Evolutionary conservation across 2,113 vertebrate genomes (phyloP), one percentile per base, ranked within the genome.

Genomic region (Willisornis vidua): DNA sequence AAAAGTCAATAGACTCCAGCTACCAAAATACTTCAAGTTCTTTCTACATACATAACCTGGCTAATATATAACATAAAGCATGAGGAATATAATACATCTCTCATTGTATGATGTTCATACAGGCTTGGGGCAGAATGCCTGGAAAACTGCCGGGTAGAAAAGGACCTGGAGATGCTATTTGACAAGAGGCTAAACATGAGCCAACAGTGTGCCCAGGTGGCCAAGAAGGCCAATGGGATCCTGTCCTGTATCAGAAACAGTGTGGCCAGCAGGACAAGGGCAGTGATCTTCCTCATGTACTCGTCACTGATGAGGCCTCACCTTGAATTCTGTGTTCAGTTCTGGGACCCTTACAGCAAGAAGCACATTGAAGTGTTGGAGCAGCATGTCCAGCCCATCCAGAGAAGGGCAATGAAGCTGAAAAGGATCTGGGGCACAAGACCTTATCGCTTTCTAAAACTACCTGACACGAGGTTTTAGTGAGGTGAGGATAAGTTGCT

Each of bases 241-340:
- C 41, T 62, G 48, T n/a, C 6, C 19, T 62, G 3, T 1, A 7
- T 2, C 24, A 55, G 7, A 16, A 41, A 7, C 1, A 2, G 13
- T 29, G 49, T 24, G 57, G 5, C 15, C 75, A 41, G n/a, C 29
- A 48, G n/a, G 41, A 2, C 0, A 10, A 35, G 19, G 3, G 2
- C 4, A 48, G 49, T 0, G 29, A n/a, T 5, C 63, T 9, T 52
- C 3, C 19, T 13, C 3, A 10, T 25, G 6, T 41, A 1, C 13
- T 17, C 0, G 0, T 12, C 15, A 7, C 19, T 71, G 24, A 10
- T 55, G n/a, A 52, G 49, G n/a, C 10, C 6, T 19, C 43, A 28
- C 5, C 35, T 58, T 6, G 1, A 51, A 31, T 65, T 4, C 43
- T 37, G 26, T 16, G 33, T 6, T 19, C 18, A 23, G 12, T 29